A percentile compares a stretch with the other conserved stretches of the same genome.
These are phyloP conservation scores for Thyatira batis DNA, from an alignment of 2,888 invertebrate genomes.

Conservation along the genomic window DNA sequence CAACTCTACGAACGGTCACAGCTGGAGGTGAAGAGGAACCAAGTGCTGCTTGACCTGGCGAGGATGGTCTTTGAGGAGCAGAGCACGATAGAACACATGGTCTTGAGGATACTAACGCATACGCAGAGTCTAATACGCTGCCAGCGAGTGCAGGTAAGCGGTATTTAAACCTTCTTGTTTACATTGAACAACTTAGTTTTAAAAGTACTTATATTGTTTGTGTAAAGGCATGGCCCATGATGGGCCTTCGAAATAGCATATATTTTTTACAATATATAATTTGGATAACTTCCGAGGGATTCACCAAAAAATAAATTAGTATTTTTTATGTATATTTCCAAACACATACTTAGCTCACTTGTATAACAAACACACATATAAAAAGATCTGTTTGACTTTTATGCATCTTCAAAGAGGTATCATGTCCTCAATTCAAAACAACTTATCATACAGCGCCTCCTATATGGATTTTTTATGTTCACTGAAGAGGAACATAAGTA, in stretches of 20 bases:
- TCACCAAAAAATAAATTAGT: background rate
- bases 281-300: too few species aligned
- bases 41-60: conserved; percentile 96
- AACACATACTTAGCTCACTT: too few species aligned
- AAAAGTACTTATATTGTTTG: too few species aligned
- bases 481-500: background rate
- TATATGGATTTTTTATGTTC: background rate
- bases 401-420: too few species aligned
- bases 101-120: conserved; percentile 95
- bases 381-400: too few species aligned
- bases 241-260: too few species aligned
- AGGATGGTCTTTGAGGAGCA: conserved; percentile 98
- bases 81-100: conserved; percentile 97
- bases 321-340: background rate
- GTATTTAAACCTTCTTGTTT: background rate
- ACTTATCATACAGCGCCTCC: background rate
- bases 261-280: too few species aligned
- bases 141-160: conserved; percentile 93
- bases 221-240: too few species aligned
- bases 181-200: background rate
- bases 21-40: conserved; percentile 96
- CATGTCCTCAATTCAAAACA: too few species aligned
- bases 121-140: conserved; percentile 97
- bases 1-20: conserved; percentile 97
- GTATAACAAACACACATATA: too few species aligned